Percentiles rank a stretch among this genome's conserved stretches.
Evolutionary conservation across 1,140 invertebrate species (phyloP).

Genomic region (Drosophila serrata): DNA sequence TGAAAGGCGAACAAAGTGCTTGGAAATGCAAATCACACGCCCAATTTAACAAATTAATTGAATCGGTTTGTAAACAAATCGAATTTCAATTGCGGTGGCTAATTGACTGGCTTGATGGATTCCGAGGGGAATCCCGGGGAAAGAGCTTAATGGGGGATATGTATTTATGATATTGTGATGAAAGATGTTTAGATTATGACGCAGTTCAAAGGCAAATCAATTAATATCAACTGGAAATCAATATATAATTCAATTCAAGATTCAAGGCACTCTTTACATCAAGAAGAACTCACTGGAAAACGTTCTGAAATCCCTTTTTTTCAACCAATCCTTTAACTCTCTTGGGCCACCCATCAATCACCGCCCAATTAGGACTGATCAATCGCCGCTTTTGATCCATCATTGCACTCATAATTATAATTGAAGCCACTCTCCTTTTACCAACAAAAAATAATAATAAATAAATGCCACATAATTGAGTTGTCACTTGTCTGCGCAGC

Average conservation of each 20-base stretch:
- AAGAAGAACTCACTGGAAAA: too few relatives aligned
- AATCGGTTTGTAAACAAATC: slow-evolving; percentile 53
- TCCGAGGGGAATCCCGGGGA: not conserved
- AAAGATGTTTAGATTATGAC: not conserved
- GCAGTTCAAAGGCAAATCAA: not conserved
- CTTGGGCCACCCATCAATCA: not conserved
- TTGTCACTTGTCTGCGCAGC: slow-evolving; percentile 43
- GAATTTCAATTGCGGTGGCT: slow-evolving; percentile 17
- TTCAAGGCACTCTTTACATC: too few relatives aligned
- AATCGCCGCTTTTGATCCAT: not conserved
- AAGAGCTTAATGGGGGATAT: not conserved
- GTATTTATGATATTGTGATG: not conserved
- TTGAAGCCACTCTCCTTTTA: not conserved
- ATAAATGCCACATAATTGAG: slow-evolving; percentile 44
- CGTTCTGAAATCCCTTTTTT: too few relatives aligned
- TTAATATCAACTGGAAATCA: not conserved
- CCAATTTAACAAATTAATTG: slow-evolving; percentile 61
- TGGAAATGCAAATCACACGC: slow-evolving; percentile 49
- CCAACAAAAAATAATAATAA: not conserved
- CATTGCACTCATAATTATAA: slow-evolving; percentile 10
- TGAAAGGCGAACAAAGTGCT: slow-evolving; percentile 32
- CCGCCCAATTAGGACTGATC: not conserved
- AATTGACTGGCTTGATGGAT: slow-evolving; percentile 9
- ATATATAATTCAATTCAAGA: too few relatives aligned
- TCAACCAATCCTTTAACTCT: not conserved